These are phyloP conservation scores for Drosophila lutescens DNA, from an alignment of 2,888 invertebrate species.

Conservation along the genomic window DNA sequence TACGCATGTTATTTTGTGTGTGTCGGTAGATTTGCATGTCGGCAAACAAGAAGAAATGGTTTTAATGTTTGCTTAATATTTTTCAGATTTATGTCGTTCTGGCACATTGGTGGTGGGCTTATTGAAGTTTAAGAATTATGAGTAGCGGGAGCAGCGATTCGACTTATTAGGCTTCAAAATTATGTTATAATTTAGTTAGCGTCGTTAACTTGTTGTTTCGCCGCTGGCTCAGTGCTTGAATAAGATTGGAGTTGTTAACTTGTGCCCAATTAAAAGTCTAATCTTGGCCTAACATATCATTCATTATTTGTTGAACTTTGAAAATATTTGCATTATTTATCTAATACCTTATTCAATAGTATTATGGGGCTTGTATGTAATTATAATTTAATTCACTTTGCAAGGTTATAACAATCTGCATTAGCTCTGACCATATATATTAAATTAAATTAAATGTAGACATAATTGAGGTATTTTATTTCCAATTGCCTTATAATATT, in stretches of 20 bases:
- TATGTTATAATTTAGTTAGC: constrained; percentile 66
- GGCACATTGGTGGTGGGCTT: constrained; percentile 26
- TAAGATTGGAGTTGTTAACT: neutral
- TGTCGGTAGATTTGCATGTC: constrained; percentile 49
- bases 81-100: constrained; percentile 47
- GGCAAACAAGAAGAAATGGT: constrained; percentile 39
- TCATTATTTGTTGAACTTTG: neutral
- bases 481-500: neutral
- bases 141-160: neutral
- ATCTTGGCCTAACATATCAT: constrained; percentile 1
- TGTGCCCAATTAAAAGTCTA: constrained; percentile 5
- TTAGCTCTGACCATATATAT: no score
- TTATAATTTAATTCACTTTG: no score
- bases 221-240: constrained; percentile 38
- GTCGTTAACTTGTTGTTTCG: constrained; percentile 48
- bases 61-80: constrained; percentile 67
- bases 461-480: neutral
- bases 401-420: no score
- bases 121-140: neutral
- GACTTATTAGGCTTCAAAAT: constrained; percentile 46
- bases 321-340: neutral
- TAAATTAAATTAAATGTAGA: neutral
- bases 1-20: constrained; percentile 58
- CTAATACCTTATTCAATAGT: no score
- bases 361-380: no score